Evolutionary conservation across 2,888 invertebrate species (phyloP).

Genomic region (Cyclophora punctaria): DNA sequence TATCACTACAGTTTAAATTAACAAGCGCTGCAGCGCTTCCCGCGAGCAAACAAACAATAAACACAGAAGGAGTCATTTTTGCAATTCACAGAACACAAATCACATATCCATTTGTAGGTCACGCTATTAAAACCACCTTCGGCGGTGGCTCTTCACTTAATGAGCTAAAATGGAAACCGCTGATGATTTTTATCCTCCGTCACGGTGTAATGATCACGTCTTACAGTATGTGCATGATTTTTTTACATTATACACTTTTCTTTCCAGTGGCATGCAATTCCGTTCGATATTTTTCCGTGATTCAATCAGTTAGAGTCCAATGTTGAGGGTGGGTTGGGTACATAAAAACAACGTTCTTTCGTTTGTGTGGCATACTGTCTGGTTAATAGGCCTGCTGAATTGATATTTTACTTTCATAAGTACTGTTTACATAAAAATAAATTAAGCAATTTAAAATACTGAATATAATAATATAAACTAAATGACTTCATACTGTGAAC

Average conservation of each 20-base stretch:
- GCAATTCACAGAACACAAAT: slow-evolving; percentile 43
- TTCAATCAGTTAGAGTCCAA: slow-evolving; percentile 40
- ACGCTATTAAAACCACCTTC: slow-evolving; percentile 51
- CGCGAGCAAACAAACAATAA: slow-evolving; percentile 49
- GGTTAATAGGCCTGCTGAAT: slow-evolving; percentile 48
- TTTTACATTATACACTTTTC: slow-evolving; percentile 58
- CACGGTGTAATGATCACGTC: slow-evolving; percentile 54
- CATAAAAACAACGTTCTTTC: slow-evolving; percentile 33
- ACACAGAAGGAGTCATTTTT: slow-evolving; percentile 58
- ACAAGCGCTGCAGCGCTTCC: slow-evolving; percentile 48
- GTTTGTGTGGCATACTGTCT: slow-evolving; percentile 32
- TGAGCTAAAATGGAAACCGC: slow-evolving; percentile 49
- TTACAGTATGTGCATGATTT: slow-evolving; percentile 47
- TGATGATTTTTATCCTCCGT: slow-evolving; percentile 69
- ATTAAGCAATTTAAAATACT: no score
- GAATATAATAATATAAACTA: no score
- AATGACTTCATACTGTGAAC: no score
- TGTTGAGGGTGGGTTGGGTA: slow-evolving; percentile 28
- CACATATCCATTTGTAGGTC: slow-evolving; percentile 68
- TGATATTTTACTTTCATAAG: slow-evolving; percentile 66
- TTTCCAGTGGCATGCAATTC: slow-evolving; percentile 33
- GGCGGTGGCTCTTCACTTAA: slow-evolving; percentile 60
- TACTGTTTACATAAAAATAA: slow-evolving; percentile 30
- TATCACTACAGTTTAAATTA: slow-evolving; percentile 74
- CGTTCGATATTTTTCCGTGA: slow-evolving; percentile 43